A percentile compares a stretch with the other conserved stretches of the same genome.
These are phyloP conservation scores for Patella ulyssiponensis DNA, from an alignment of 2,888 invertebrate genomes.

Conservation along the genomic window DNA sequence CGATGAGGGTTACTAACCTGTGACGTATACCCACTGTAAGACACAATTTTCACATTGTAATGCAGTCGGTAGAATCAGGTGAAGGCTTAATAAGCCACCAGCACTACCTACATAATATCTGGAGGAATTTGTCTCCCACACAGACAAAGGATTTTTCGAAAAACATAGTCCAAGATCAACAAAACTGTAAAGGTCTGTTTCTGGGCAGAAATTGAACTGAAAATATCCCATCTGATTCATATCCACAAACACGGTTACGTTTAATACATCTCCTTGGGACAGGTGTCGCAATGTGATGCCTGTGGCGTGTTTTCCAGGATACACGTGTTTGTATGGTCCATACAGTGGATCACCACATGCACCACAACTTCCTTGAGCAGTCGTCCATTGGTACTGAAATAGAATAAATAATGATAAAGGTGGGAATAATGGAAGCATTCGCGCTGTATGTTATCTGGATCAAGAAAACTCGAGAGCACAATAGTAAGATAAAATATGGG, in stretches of 20 bases:
- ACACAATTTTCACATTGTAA: slow-evolving; percentile 34
- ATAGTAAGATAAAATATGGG: too few species aligned
- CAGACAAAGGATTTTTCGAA: slow-evolving; percentile 18
- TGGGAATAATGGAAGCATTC: background rate
- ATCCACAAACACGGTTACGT: slow-evolving; percentile 34
- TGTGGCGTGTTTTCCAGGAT: slow-evolving; percentile 36
- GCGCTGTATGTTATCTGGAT: too few species aligned
- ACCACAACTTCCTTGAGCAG: slow-evolving; percentile 31
- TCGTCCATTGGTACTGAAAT: slow-evolving; percentile 35
- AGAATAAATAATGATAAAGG: background rate
- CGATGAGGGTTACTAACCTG: slow-evolving; percentile 25
- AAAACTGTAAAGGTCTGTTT: slow-evolving; percentile 24
- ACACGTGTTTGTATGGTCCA: slow-evolving; percentile 29
- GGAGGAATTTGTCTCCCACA: slow-evolving; percentile 29
- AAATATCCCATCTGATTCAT: slow-evolving; percentile 41
- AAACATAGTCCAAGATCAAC: slow-evolving; percentile 10
- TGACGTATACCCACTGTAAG: slow-evolving; percentile 40
- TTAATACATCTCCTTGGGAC: slow-evolving; percentile 19
- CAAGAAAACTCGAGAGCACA: too few species aligned
- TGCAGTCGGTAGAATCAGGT: slow-evolving; percentile 28
- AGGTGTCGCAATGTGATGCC: slow-evolving; percentile 20
- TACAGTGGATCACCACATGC: slow-evolving; percentile 34
- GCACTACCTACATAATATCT: slow-evolving; percentile 37
- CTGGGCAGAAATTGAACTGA: slow-evolving; percentile 35
- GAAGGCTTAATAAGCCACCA: slow-evolving; percentile 35